Conservation (phyloP, 1,140 invertebrate species). For the Drosophila fuyamai region DNA sequence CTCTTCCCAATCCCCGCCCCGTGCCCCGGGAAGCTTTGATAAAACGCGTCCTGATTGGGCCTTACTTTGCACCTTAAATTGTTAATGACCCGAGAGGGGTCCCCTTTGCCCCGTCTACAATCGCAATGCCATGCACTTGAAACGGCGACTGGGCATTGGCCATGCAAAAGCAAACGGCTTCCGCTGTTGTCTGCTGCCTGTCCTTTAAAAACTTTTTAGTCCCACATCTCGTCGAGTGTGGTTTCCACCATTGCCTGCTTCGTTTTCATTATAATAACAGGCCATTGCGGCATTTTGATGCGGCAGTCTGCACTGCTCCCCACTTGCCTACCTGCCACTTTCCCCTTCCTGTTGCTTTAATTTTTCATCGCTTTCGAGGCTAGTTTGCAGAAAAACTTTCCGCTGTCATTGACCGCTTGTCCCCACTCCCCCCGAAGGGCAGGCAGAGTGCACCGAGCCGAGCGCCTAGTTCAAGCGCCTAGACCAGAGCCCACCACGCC, state of each 20-base stretch:
- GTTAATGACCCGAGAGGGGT: conserved; percentile 33
- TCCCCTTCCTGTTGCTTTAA: conserved; percentile 66
- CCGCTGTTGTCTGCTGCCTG: conserved; percentile 14
- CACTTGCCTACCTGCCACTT: neutral
- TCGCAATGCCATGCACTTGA: conserved; percentile 40
- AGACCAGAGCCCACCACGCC: conserved; percentile 32
- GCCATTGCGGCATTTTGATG: conserved; percentile 76
- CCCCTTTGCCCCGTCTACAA: neutral
- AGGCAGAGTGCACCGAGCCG: conserved; percentile 28
- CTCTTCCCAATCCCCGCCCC: conserved; percentile 14
- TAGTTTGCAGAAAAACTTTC: conserved; percentile 74
- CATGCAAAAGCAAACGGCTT: conserved; percentile 59
- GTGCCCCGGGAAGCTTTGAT: conserved; percentile 50
- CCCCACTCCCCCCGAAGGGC: conserved; percentile 41
- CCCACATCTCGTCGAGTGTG: conserved; percentile 19
- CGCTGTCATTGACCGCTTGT: conserved; percentile 75
- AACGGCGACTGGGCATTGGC: conserved; percentile 45
- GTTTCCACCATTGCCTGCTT: conserved; percentile 44
- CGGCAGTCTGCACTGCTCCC: conserved; percentile 31
- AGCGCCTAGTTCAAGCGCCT: conserved; percentile 24
- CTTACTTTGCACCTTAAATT: conserved; percentile 40
- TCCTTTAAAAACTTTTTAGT: conserved; percentile 13
- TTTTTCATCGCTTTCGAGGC: conserved; percentile 76
- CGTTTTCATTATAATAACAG: conserved; percentile 79
- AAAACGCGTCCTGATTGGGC: conserved; percentile 7